These are phyloP conservation scores for chimpanzee (Pan troglodytes) DNA, from an alignment of 2,113 vertebrate genomes.

Conservation along the genomic window DNA sequence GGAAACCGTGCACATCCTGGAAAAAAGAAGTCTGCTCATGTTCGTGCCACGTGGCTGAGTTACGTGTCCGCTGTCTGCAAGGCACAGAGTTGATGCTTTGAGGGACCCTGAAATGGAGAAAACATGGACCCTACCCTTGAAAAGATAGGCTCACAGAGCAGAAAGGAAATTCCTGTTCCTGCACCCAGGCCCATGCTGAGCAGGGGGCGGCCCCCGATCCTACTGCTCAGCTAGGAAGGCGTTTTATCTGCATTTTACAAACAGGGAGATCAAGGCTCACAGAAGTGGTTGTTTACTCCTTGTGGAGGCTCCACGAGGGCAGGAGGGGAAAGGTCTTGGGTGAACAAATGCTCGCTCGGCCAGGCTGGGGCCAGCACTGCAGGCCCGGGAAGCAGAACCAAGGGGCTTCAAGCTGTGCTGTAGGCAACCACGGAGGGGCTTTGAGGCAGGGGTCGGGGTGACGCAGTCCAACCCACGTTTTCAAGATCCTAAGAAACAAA, in stretches of 20 bases:
- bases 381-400: fast-evolving
- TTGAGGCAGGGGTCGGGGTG: fast-evolving
- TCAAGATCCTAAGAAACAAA: background rate
- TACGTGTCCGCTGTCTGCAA: fast-evolving
- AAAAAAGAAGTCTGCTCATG: fast-evolving
- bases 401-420: fast-evolving
- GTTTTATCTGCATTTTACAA: background rate
- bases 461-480: fast-evolving
- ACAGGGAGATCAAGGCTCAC: background rate
- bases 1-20: background rate
- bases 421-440: too few relatives aligned
- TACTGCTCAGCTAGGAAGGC: background rate
- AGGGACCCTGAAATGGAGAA: background rate
- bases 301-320: fast-evolving
- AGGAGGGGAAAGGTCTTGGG: fast-evolving
- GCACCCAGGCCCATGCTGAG: fast-evolving
- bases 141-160: fast-evolving
- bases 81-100: fast-evolving
- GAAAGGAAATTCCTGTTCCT: fast-evolving
- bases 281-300: fast-evolving
- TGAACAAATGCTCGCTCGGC: fast-evolving
- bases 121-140: fast-evolving
- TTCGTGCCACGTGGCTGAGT: background rate
- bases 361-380: fast-evolving
- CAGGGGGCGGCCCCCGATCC: fast-evolving